Base-by-base conservation (phyloP, 2,888 invertebrate genomes). In the Dasypolia templi region DNA sequence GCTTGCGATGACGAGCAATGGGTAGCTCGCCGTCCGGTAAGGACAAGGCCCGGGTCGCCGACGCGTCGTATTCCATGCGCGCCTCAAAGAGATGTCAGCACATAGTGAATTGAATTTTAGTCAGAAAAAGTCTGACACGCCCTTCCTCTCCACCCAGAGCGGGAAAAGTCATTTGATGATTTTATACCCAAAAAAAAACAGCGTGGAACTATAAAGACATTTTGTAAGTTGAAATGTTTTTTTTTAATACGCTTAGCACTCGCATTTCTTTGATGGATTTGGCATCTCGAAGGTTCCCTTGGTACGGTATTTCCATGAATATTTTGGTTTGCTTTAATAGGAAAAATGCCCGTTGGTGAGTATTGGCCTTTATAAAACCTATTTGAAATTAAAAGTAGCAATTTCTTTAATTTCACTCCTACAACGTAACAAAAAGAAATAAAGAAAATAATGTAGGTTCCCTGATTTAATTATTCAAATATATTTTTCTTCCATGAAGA, bases 401-500 rank as follows among this genome's bases (percentile, higher is more conserved):
- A 42, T 62, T 56, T 55, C 4, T 65, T 65, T 56, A 1, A 65
- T 65, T 81, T 56, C 17, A 44, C 12, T 77, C 7, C 5, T 26
- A 51, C 26, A 76, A 62, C 3, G 6, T n/a, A 72, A 73, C 26
- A 49, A 67, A 79, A 32, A 46, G 65, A 55, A 51, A 62, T 61
- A 76, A 65, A 72, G 61, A 78, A 65, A 64, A 77, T 49, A 39
- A 71, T 55, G 44, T 55, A 71, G 51, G 44, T 55, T 32, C 46
- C 17, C 5, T 46, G 66, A 79, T 79, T 63, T 69, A 69, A 75
- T 83, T 75, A 69, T 70, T 75, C 29, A 56, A 75, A 62, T 72
- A 61, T 72, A 68, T 67, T 75, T 82, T 75, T 69, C 55, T 39
- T 55, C 44, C 19, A 53, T 26, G n/a, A 67, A 71, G 51, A 49